Evolutionary conservation across 30 jellyfish, hydroid and myxozoan species (phyloP).

Genomic region (Phacellophora camtschatica): DNA sequence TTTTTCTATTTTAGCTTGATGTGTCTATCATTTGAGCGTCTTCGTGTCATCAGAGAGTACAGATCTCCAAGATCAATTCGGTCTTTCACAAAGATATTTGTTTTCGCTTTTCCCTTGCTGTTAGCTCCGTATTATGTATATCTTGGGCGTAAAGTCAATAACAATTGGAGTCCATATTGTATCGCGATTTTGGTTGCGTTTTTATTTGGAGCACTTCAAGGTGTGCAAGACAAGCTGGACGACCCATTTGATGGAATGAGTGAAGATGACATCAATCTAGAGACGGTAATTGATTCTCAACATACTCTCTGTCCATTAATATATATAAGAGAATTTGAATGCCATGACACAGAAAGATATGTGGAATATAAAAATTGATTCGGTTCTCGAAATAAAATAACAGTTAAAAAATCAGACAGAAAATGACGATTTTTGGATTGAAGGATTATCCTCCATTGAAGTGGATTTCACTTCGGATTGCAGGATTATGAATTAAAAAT

Average conservation of each 20-base stretch:
- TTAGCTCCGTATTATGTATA: conserved; percentile 90
- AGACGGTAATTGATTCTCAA: conserved; percentile 36
- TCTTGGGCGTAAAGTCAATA: conserved; percentile 60
- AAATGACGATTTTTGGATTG: no score
- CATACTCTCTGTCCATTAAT: no score
- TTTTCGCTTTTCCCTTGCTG: conserved; percentile 84
- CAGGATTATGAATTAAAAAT: no score
- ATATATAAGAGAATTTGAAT: no score
- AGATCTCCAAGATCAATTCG: conserved; percentile 98
- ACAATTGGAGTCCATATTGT: conserved; percentile 84
- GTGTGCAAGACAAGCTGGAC: conserved; percentile 97
- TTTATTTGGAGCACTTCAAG: conserved; percentile 92
- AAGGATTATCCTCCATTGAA: no score
- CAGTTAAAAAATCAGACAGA: no score
- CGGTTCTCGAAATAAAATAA: no score
- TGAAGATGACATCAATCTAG: conserved; percentile 93
- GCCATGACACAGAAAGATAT: no score
- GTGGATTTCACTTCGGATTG: no score
- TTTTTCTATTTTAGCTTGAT: conserved; percentile 45
- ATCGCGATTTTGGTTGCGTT: conserved; percentile 85
- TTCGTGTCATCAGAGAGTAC: conserved; percentile 98
- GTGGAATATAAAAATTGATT: no score
- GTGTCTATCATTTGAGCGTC: conserved; percentile 89
- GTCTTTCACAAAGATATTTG: conserved; percentile 88
- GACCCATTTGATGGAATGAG: conserved; percentile 99